phyloP scores from a whole-genome alignment of 2,888 invertebrate genomes.

The Calliphora vomitoria region DNA sequence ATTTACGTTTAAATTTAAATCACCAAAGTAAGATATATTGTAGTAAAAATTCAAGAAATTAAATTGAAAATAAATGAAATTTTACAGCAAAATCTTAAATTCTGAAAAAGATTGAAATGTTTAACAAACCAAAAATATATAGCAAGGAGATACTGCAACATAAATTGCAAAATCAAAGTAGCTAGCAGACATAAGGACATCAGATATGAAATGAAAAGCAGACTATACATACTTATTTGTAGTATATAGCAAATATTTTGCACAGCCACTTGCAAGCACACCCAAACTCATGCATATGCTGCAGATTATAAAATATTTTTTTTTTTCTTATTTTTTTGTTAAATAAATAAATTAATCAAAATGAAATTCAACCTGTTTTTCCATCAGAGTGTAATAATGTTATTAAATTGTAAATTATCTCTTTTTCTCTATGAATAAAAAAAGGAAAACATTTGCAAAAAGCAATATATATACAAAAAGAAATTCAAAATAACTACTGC shows the following conservation, averaged over 20 bases:
- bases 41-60: background rate
- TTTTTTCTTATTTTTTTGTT: constrained; percentile 11
- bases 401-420: constrained; percentile 69
- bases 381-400: constrained; percentile 61
- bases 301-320: background rate
- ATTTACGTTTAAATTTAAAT: constrained; percentile 8
- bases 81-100: constrained; percentile 1
- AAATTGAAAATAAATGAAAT: constrained; percentile 12
- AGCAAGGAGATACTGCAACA: background rate
- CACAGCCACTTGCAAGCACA: background rate
- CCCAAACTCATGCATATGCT: background rate
- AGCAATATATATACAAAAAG: background rate
- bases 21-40: background rate
- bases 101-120: background rate
- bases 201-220: constrained; percentile 23
- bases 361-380: constrained; percentile 64
- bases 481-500: background rate
- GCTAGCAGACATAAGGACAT: constrained; percentile 44
- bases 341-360: constrained; percentile 60
- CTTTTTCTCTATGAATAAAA: background rate
- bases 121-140: constrained; percentile 1
- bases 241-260: background rate
- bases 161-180: constrained; percentile 45
- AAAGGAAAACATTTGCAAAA: background rate
- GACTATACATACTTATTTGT: background rate